Evolutionary conservation across 2,113 vertebrate species (phyloP).

Genomic region (Sebastes fasciatus): DNA sequence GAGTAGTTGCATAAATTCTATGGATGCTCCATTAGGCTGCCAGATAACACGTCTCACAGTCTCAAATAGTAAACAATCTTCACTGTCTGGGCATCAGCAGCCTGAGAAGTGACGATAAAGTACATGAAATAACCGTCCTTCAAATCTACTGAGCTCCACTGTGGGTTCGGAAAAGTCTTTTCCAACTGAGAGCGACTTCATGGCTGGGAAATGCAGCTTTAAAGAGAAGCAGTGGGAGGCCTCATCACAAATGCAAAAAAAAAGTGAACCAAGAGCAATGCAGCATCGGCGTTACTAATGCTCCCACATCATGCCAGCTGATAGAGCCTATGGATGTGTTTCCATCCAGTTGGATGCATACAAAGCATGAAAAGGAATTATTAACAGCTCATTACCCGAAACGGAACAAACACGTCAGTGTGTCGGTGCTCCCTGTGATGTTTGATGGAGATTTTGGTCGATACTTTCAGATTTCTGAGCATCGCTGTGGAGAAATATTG

Average conservation of each 20-base stretch:
- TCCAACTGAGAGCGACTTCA: slow-evolving; percentile 48
- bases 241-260: slow-evolving; percentile 49
- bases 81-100: slow-evolving; percentile 35
- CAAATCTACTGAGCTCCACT: slow-evolving; percentile 41
- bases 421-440: slow-evolving; percentile 13
- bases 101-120: slow-evolving; percentile 62
- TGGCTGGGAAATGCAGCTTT: slow-evolving; percentile 49
- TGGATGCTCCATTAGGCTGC: slow-evolving; percentile 50
- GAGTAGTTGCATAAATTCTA: slow-evolving; percentile 31
- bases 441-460: slow-evolving; percentile 8
- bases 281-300: slow-evolving; percentile 47
- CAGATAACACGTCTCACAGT: slow-evolving; percentile 53
- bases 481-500: neutral
- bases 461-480: slow-evolving; percentile 9
- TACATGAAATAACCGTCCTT: slow-evolving; percentile 55
- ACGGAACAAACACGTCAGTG: slow-evolving; percentile 7
- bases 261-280: slow-evolving; percentile 18
- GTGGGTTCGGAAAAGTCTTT: slow-evolving; percentile 22
- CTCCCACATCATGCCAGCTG: slow-evolving; percentile 25
- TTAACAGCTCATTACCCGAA: slow-evolving; percentile 47
- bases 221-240: slow-evolving; percentile 59
- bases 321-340: slow-evolving; percentile 35
- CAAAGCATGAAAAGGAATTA: slow-evolving; percentile 49
- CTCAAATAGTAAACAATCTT: slow-evolving; percentile 45
- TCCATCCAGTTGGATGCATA: slow-evolving; percentile 5